Conservation (phyloP, 1,140 invertebrate species). For the Drosophila sproati region DNA sequence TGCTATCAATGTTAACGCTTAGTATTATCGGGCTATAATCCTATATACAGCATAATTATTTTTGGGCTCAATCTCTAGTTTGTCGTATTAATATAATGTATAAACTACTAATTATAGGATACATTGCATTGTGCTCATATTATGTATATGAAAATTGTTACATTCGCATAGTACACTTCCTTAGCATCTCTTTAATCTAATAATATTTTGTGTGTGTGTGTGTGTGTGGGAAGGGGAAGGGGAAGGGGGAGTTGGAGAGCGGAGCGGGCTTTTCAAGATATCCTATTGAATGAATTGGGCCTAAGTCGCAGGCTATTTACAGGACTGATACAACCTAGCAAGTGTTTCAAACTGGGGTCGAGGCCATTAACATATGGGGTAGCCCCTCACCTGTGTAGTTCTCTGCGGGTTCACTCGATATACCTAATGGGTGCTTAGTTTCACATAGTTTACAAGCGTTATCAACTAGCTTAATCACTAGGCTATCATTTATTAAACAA, state of each 20-base stretch:
- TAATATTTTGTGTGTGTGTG: too few relatives aligned
- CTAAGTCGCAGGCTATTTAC: conserved; percentile 63
- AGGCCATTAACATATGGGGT: conserved; percentile 50
- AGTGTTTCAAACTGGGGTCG: conserved; percentile 49
- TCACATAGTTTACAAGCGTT: conserved; percentile 65
- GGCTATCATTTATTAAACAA: conserved; percentile 38
- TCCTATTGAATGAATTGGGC: conserved; percentile 2
- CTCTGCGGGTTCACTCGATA: conserved; percentile 69
- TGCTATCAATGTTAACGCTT: conserved; percentile 28
- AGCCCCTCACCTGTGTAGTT: conserved; percentile 38
- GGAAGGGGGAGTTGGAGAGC: not conserved
- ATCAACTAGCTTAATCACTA: conserved; percentile 41
- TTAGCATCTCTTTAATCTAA: conserved; percentile 8
- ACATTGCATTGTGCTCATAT: conserved; percentile 80
- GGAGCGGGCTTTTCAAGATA: not conserved
- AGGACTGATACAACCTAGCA: conserved; percentile 72
- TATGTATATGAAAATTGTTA: conserved; percentile 73
- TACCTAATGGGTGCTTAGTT: conserved; percentile 79
- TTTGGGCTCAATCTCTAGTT: conserved; percentile 35
- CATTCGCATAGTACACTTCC: conserved; percentile 58
- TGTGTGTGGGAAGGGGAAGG: not conserved
- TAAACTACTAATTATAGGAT: conserved; percentile 80
- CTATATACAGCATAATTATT: conserved; percentile 38
- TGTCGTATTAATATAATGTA: conserved; percentile 33
- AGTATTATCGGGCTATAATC: conserved; percentile 11